Percentiles rank a stretch among this genome's conserved stretches.
These are phyloP conservation scores for Hoplias malabaricus DNA, from an alignment of 2,113 vertebrate genomes.

Conservation along the genomic window DNA sequence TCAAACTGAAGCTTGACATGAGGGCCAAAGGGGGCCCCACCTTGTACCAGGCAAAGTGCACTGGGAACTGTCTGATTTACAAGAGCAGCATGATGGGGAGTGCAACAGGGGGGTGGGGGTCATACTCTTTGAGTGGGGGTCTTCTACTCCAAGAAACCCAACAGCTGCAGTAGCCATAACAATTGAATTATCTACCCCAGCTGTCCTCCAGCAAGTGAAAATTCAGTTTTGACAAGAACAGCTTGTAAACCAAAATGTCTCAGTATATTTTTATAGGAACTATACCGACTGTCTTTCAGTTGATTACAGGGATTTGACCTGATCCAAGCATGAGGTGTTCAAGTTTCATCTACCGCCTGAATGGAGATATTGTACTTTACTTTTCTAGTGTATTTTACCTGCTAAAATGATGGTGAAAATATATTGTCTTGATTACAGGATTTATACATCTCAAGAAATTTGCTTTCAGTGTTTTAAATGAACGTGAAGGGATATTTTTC, in stretches of 20 bases:
- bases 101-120: neutral
- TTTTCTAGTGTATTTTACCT: no score
- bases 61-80: neutral
- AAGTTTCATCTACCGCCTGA: neutral
- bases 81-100: neutral
- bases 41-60: neutral
- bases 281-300: neutral
- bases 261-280: neutral
- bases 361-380: neutral
- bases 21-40: neutral
- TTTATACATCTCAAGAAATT: no score
- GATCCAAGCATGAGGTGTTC: neutral
- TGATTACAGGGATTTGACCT: neutral
- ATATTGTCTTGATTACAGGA: no score
- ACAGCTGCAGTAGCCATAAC: neutral
- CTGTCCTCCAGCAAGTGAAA: neutral
- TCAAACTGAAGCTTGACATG: neutral
- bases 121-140: neutral
- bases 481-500: no score
- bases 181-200: neutral
- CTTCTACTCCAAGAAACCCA: neutral
- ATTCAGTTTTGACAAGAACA: neutral
- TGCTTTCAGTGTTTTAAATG: no score
- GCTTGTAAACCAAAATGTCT: neutral
- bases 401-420: no score